Base-by-base conservation (phyloP, 2,797 vertebrate genomes). In the Amblyopsis hoosieri region DNA sequence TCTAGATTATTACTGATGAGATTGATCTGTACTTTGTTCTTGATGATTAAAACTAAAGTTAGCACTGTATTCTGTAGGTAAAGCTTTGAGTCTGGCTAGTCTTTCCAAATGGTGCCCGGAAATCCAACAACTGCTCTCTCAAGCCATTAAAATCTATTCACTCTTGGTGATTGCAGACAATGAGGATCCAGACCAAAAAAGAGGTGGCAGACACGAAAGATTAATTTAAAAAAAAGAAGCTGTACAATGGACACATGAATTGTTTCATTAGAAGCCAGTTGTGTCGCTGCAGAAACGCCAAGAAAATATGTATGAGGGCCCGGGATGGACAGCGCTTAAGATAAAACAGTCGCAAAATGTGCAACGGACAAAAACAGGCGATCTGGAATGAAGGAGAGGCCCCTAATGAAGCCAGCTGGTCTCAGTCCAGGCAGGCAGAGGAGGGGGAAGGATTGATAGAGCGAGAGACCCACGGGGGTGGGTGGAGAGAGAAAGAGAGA, bases 341-440 rank as follows among this genome's bases (percentile, higher is more conserved):
- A 93, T 93, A 93, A 93, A 94, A 92, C 88, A 89, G 90, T 88
- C 74, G 76, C 87, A 88, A 94, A 93, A 93, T 91, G 92, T 93
- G 91, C 90, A 91, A 90, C 90, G 92, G 88, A 93, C 90, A 92
- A 91, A 92, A 93, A 85, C 89, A 79, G 87, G 87, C 87, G 88
- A 91, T 91, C 91, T 92, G 92, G 92, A 91, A 90, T 90, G 88
- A 90, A 83, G 87, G 90, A 89, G 90, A 89, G 91, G 85, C 79
- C 83, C 81, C 86, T 93, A 93, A 94, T 93, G 91, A 92, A 93
- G 93, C 93, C 93, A 94, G 92, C 93, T 94, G 93, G 92, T 93
- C 84, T 85, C 71, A 79, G 91, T 93, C 92, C 93, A 94, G 92
- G 86, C 91, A 89, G 88, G 88, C 87, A 83, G 87, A 88, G 90